Evolutionary conservation across 1,140 invertebrate species (phyloP), one percentile per base, ranked within the genome.

Genomic region (Kradibia gibbosae): DNA sequence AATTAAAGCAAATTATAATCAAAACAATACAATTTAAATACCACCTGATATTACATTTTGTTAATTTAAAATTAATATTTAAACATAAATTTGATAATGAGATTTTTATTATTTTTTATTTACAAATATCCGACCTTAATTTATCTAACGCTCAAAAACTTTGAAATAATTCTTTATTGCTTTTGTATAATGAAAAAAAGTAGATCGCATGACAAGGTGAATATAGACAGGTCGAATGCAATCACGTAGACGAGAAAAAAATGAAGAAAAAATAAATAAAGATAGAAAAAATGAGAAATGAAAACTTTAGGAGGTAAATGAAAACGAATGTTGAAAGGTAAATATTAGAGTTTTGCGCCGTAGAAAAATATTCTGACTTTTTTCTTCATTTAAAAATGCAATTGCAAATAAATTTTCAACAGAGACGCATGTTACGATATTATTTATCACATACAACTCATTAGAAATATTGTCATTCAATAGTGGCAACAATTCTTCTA

Each of bases 201-300:
- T 22, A 34, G 72, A 57, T 75, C 45, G 3, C 31, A 50, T 75
- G 72, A 57, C 72, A 25, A 50, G 39, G 3, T 39, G 10, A 70
- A n/a, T 36, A 22, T 70, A 42, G 25, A 22, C 25, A 22, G 20
- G 25, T 62, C n/a, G 39, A 45, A 45, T 13, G 57, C 17, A 62
- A 76, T 62, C 55, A n/a, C 55, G 34, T 45, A 76, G 39, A 42
- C 28, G 36, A 45, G 22, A n/a, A 55, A 55, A 62, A 42, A 76
- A 60, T 76, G 55, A 62, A 62, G 57, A 31, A 28, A 76, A 62
- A 55, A 76, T 62, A 76, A 62, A 76, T 76, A 62, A 55, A 28
- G 55, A 62, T 60, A 39, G 28, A 22, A 39, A 36, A 74, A 36
- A 36, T 7, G 62, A 39, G 13, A 57, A 25, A 36, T 36, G 62